These are phyloP conservation scores for Drosophila flavopinicola DNA, from an alignment of 2,888 invertebrate genomes.

Conservation along the genomic window DNA sequence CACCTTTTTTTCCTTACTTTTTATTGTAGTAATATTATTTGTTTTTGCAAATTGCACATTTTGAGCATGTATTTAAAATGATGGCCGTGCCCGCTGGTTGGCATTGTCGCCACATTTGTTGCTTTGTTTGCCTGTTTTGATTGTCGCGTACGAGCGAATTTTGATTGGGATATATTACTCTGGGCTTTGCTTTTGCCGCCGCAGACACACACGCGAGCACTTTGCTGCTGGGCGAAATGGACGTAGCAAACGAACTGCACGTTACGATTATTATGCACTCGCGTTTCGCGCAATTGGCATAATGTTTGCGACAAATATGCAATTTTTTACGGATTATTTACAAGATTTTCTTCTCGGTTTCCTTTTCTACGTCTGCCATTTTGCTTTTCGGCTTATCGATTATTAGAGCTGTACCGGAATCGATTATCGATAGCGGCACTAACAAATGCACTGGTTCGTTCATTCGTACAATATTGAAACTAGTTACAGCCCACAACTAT, in stretches of 20 bases:
- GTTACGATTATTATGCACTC: conserved; percentile 52
- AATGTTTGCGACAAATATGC: conserved; percentile 70
- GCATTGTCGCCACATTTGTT: conserved; percentile 55
- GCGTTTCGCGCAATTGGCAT: conserved; percentile 66
- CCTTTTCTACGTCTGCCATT: conserved; percentile 64
- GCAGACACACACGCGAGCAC: conserved; percentile 75
- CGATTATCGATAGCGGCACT: conserved; percentile 49
- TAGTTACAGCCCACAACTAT: conserved; percentile 2
- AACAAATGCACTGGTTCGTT: conserved; percentile 12
- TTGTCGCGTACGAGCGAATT: conserved; percentile 68
- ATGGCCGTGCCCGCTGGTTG: conserved; percentile 37
- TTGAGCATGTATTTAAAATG: conserved; percentile 37
- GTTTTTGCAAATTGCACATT: conserved; percentile 64
- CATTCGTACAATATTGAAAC: conserved; percentile 2
- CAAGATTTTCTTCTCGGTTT: conserved; percentile 75
- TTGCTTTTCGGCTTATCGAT: conserved; percentile 65
- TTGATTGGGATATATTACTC: conserved; percentile 72
- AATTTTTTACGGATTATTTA: conserved; percentile 74
- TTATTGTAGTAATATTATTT: conserved; percentile 73
- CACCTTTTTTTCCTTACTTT: conserved; percentile 74
- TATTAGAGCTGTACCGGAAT: conserved; percentile 63
- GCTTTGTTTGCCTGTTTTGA: conserved; percentile 62
- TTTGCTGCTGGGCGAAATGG: conserved; percentile 35
- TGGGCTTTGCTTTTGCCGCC: conserved; percentile 82
- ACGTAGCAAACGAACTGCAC: conserved; percentile 28